Conservation (phyloP, 2,888 invertebrate species). For the Nycteola revayana region DNA sequence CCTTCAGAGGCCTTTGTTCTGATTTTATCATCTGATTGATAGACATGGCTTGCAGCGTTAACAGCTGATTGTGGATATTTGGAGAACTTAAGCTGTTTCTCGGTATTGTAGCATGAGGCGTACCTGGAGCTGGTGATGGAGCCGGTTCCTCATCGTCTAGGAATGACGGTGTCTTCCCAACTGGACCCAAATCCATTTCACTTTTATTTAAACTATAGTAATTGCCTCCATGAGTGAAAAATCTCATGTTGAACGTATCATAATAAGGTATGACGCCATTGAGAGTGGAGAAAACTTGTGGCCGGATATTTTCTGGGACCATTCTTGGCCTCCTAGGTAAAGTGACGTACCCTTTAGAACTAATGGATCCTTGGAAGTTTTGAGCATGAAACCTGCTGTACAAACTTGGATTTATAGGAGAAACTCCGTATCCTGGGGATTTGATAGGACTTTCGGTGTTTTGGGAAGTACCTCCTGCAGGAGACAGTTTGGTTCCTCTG, state of each 20-base stretch:
- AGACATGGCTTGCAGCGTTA: slow-evolving; percentile 66
- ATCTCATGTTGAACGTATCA: slow-evolving; percentile 90
- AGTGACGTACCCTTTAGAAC: slow-evolving; percentile 90
- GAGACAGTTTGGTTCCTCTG: slow-evolving; percentile 74
- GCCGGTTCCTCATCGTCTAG: slow-evolving; percentile 78
- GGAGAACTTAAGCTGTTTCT: slow-evolving; percentile 79
- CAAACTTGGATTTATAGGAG: slow-evolving; percentile 49
- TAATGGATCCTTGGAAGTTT: slow-evolving; percentile 78
- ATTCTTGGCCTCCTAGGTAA: slow-evolving; percentile 90
- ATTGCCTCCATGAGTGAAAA: slow-evolving; percentile 92
- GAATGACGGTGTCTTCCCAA: slow-evolving; percentile 70
- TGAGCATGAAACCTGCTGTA: slow-evolving; percentile 83
- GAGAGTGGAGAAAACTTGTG: slow-evolving; percentile 64
- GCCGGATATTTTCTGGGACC: slow-evolving; percentile 71
- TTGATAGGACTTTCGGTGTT: slow-evolving; percentile 58
- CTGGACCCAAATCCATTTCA: slow-evolving; percentile 81
- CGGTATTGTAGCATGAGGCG: slow-evolving; percentile 69
- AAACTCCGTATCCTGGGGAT: slow-evolving; percentile 62
- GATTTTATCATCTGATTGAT: slow-evolving; percentile 47
- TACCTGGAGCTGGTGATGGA: slow-evolving; percentile 77
- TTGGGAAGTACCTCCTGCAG: slow-evolving; percentile 59
- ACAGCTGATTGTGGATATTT: slow-evolving; percentile 74
- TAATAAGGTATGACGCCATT: slow-evolving; percentile 83
- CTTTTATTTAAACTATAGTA: slow-evolving; percentile 89
- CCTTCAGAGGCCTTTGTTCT: slow-evolving; percentile 61